Evolutionary conservation across 2,797 vertebrate species (phyloP).

Genomic region (Coracias cyanogaster): DNA sequence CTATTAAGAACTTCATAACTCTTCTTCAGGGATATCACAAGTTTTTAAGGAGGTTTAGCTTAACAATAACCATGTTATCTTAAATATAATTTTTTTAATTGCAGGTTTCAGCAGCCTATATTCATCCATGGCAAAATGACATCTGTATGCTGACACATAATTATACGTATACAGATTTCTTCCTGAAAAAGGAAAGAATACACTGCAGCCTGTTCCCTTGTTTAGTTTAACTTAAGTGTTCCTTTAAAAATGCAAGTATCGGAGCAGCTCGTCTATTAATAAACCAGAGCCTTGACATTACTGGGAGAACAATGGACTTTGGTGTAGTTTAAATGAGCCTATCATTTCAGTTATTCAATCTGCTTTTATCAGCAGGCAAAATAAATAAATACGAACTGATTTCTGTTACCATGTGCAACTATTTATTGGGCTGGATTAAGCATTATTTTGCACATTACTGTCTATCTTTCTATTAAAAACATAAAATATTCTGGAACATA

Average conservation of each 20-base stretch:
- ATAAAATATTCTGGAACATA: neutral
- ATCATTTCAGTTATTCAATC: neutral
- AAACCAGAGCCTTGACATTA: neutral
- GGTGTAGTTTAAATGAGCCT: neutral
- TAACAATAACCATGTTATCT: neutral
- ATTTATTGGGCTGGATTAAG: neutral
- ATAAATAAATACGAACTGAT: neutral
- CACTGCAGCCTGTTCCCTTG: neutral
- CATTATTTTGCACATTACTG: neutral
- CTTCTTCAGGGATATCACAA: neutral
- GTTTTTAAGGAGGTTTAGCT: neutral
- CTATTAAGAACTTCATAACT: neutral
- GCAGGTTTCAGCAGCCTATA: neutral
- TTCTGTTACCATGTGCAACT: neutral
- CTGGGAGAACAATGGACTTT: neutral
- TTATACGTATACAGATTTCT: neutral
- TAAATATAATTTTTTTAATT: neutral
- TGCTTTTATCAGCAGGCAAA: neutral
- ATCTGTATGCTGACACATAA: neutral
- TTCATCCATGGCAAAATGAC: neutral
- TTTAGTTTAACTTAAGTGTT: neutral
- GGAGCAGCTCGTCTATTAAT: neutral
- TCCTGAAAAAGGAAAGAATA: neutral
- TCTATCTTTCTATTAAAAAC: neutral
- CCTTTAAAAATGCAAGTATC: slow-evolving; percentile 39